Evolutionary conservation across 2,888 invertebrate species (phyloP).

Genomic region (Apeira syringaria): DNA sequence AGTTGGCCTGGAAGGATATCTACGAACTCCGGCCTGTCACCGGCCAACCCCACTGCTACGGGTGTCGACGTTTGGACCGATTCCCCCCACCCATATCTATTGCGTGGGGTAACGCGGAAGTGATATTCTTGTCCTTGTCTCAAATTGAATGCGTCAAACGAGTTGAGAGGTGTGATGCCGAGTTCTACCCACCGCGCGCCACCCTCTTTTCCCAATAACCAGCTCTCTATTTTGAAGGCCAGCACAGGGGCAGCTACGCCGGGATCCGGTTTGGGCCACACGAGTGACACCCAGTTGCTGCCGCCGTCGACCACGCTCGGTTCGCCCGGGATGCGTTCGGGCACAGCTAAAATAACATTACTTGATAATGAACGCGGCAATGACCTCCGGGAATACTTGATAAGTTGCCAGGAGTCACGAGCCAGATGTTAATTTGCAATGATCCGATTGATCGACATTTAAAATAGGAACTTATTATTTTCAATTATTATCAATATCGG

Average conservation of each 20-base stretch:
- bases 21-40: slow-evolving; percentile 90
- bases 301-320: slow-evolving; percentile 92
- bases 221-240: slow-evolving; percentile 92
- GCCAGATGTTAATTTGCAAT: slow-evolving; percentile 54
- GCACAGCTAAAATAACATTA: slow-evolving; percentile 87
- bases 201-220: slow-evolving; percentile 90
- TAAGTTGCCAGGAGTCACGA: slow-evolving; percentile 57
- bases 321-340: slow-evolving; percentile 89
- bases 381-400: slow-evolving; percentile 68
- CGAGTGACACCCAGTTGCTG: slow-evolving; percentile 91
- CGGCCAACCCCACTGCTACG: slow-evolving; percentile 86
- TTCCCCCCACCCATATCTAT: slow-evolving; percentile 95
- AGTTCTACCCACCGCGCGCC: slow-evolving; percentile 93
- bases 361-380: slow-evolving; percentile 53
- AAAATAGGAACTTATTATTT: not conserved
- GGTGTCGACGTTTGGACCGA: slow-evolving; percentile 87
- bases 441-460: slow-evolving; percentile 37
- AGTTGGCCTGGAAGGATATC: slow-evolving; percentile 90
- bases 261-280: slow-evolving; percentile 91
- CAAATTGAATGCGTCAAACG: slow-evolving; percentile 92
- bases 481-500: too few relatives aligned
- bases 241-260: slow-evolving; percentile 88
- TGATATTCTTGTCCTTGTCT: slow-evolving; percentile 92
- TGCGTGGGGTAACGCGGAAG: slow-evolving; percentile 94
- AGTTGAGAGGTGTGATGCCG: slow-evolving; percentile 90